Evolutionary conservation across 2,113 vertebrate genomes (phyloP).

Genomic region (Panthera uncia): DNA sequence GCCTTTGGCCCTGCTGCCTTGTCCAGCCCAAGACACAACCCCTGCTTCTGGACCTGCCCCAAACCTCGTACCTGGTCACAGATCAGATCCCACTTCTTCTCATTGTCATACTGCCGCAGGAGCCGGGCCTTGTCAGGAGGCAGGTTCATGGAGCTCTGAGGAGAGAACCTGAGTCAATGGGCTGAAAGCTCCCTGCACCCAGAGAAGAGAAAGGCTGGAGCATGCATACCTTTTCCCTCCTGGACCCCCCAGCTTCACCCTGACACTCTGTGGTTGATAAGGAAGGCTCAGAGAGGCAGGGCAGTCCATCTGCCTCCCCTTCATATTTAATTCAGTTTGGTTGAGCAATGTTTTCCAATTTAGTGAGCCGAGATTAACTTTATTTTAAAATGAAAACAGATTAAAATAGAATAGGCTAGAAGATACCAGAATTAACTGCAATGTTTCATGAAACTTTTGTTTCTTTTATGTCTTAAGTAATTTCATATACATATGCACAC

Average conservation of each 20-base stretch:
- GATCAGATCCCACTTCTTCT: constrained; percentile 99
- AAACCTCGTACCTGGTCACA: constrained; percentile 93
- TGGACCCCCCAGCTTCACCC: not conserved
- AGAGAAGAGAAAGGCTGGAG: not conserved
- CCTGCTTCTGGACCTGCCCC: not conserved
- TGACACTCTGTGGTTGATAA: not conserved
- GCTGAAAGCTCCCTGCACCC: not conserved
- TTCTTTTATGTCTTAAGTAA: not conserved
- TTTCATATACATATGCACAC: not conserved
- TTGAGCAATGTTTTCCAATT: not conserved
- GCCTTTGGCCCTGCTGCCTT: not conserved
- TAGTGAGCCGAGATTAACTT: constrained; percentile 2
- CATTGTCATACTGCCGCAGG: constrained; percentile 96
- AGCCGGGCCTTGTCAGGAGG: constrained; percentile 97
- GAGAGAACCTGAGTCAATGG: constrained; percentile 52
- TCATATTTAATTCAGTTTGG: not conserved
- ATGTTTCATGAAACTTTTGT: not conserved
- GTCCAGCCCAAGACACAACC: not conserved
- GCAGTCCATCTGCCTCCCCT: not conserved
- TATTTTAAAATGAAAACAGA: constrained; percentile 36
- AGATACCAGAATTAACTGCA: not conserved
- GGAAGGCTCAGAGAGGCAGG: not conserved
- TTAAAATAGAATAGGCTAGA: constrained; percentile 17
- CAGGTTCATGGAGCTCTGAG: constrained; percentile 97
- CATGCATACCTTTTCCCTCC: rapidly evolving